phyloP scores from a whole-genome alignment of 2,888 invertebrate species.

The Cataglyphis albicans region DNA sequence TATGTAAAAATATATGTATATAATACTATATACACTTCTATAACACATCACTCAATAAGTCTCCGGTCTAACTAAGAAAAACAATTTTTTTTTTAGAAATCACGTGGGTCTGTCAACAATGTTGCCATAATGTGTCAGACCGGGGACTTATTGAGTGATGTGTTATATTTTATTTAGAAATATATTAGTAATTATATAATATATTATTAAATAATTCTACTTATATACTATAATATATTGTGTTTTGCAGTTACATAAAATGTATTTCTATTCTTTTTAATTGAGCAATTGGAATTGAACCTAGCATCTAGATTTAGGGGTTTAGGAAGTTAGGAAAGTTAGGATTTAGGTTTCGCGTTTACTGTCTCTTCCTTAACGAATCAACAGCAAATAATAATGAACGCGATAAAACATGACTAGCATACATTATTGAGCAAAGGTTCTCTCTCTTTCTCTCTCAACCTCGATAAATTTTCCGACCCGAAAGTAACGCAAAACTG shows the following conservation, averaged over 20 bases:
- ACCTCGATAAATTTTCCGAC: constrained; percentile 63
- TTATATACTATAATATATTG: neutral
- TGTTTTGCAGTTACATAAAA: neutral
- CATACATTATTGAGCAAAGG: constrained; percentile 27
- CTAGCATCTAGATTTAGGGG: constrained; percentile 8
- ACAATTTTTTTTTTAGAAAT: no score
- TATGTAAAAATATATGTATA: neutral
- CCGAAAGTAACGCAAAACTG: constrained; percentile 57
- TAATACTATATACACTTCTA: neutral
- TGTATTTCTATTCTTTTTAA: neutral
- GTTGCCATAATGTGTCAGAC: no score
- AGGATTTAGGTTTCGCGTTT: neutral
- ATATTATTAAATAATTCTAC: neutral
- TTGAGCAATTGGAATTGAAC: neutral
- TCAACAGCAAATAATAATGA: constrained; percentile 23
- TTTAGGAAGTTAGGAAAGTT: neutral
- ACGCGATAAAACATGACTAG: constrained; percentile 24
- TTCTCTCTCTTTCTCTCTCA: constrained; percentile 1
- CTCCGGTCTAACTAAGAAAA: no score
- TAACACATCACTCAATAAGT: no score
- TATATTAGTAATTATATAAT: neutral
- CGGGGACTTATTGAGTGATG: no score
- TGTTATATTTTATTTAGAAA: neutral
- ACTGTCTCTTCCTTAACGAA: constrained; percentile 27
- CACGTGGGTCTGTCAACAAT: no score